These are phyloP conservation scores for Spisula subtruncata DNA, from an alignment of 2,888 invertebrate genomes.

Conservation along the genomic window DNA sequence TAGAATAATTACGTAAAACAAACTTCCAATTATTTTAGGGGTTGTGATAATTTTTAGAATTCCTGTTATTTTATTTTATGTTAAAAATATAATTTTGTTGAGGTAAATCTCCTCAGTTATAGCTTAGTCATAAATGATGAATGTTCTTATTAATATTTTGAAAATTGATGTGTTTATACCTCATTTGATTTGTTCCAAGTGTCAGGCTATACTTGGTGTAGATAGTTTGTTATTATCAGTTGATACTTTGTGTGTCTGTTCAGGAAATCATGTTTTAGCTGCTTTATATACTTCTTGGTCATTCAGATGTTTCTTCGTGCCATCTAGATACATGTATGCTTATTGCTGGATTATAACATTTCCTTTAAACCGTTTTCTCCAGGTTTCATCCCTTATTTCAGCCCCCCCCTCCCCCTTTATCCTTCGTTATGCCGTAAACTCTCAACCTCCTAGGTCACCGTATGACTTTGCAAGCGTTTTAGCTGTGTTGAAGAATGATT, in stretches of 20 bases:
- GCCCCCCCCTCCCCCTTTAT: too few species aligned
- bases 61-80: neutral
- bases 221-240: neutral
- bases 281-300: neutral
- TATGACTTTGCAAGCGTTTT: neutral
- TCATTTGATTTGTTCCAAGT: too few species aligned
- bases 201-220: neutral
- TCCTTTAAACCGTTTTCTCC: too few species aligned
- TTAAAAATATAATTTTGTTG: too few species aligned
- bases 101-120: too few species aligned
- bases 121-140: too few species aligned
- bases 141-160: too few species aligned
- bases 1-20: neutral
- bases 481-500: neutral
- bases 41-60: neutral
- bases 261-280: neutral
- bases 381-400: too few species aligned
- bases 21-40: neutral
- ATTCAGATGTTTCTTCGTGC: neutral
- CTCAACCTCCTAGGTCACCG: too few species aligned
- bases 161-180: too few species aligned
- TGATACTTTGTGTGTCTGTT: neutral
- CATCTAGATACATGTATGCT: neutral
- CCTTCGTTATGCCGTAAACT: too few species aligned
- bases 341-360: too few species aligned